These are phyloP conservation scores for Euleptes europaea DNA, from an alignment of 2,113 vertebrate genomes.

Conservation along the genomic window DNA sequence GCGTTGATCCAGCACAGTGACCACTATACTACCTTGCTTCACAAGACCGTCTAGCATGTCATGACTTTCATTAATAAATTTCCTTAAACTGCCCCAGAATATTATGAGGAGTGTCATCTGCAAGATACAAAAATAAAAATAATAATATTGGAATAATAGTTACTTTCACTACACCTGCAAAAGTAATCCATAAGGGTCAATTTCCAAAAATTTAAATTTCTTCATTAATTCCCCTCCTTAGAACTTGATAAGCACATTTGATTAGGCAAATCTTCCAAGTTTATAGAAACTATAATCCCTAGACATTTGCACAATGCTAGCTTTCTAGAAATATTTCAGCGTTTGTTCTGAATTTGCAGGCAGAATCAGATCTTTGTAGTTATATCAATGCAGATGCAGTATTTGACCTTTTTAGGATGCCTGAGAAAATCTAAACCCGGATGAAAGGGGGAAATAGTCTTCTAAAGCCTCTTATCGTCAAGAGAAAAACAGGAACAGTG, in stretches of 20 bases:
- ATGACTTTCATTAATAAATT: neutral
- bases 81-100: neutral
- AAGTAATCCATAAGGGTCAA: neutral
- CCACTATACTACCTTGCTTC: too few species aligned
- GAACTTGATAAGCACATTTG: neutral
- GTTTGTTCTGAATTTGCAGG: neutral
- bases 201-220: neutral
- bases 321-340: neutral
- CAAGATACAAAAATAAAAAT: neutral
- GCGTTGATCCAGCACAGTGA: too few species aligned
- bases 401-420: accelerated
- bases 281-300: neutral
- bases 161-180: neutral
- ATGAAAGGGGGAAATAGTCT: neutral
- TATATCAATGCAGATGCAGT: neutral
- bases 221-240: neutral
- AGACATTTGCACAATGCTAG: neutral
- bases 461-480: neutral
- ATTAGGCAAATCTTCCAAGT: neutral
- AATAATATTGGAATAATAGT: neutral
- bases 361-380: neutral
- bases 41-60: neutral
- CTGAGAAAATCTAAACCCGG: neutral
- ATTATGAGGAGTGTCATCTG: neutral
- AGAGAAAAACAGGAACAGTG: conserved; percentile 21